A percentile compares a stretch with the other conserved stretches of the same genome.
These are phyloP conservation scores for Ctenoplectra terminalis DNA, from an alignment of 1,140 invertebrate species.

Conservation along the genomic window DNA sequence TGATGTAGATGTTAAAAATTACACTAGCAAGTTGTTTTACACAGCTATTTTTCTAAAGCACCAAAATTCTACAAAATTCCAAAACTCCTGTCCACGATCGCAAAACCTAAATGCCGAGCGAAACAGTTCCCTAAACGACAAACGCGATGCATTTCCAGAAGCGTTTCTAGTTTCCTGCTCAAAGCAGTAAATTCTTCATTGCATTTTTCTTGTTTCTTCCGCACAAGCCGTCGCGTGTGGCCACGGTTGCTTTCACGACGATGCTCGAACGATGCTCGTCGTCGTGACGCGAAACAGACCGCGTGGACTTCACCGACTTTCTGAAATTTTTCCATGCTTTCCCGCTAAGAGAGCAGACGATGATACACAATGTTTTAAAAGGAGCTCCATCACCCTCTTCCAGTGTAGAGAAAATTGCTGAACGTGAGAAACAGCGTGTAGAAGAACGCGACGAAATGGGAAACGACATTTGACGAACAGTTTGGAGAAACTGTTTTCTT, in stretches of 20 bases:
- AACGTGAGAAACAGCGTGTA: background rate
- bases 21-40: too few relatives aligned
- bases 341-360: background rate
- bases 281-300: too few relatives aligned
- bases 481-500: background rate
- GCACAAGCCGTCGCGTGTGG: background rate
- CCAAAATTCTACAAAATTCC: background rate
- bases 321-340: slow-evolving; percentile 12
- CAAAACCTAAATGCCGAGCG: background rate
- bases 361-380: slow-evolving; percentile 4
- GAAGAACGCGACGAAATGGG: background rate
- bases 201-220: background rate
- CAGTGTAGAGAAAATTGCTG: background rate
- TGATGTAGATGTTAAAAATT: too few relatives aligned
- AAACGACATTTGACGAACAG: too few relatives aligned
- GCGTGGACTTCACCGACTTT: slow-evolving; percentile 8
- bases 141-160: slow-evolving; percentile 5
- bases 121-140: background rate
- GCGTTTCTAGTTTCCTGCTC: background rate
- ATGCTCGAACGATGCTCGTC: background rate
- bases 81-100: background rate
- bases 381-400: too few relatives aligned
- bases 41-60: too few relatives aligned
- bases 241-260: background rate
- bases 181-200: slow-evolving; percentile 2